Evolutionary conservation across 2,888 invertebrate species (phyloP).

Genomic region (Pelosia muscerda): DNA sequence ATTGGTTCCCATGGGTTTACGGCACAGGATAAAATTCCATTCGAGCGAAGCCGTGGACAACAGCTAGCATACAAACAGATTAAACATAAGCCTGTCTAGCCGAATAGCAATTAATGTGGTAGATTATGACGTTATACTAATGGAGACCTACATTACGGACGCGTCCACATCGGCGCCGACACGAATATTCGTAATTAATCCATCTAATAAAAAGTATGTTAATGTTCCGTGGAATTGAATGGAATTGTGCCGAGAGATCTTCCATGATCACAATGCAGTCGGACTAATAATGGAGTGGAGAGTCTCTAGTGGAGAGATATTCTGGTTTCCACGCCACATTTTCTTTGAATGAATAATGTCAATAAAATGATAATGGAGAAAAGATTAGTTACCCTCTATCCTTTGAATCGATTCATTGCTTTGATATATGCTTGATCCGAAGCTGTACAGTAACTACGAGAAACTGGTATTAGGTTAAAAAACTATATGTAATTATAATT

Average conservation of each 20-base stretch:
- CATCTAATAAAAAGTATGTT: not conserved
- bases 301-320: not conserved
- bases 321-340: not conserved
- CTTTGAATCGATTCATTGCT: too few relatives aligned
- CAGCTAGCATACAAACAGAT: not conserved
- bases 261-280: not conserved
- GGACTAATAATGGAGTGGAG: not conserved
- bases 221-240: not conserved
- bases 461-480: not conserved
- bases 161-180: not conserved
- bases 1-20: too few relatives aligned
- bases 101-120: constrained; percentile 5
- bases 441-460: too few relatives aligned
- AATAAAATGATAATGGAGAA: too few relatives aligned
- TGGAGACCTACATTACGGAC: constrained; percentile 7
- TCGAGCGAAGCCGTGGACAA: too few relatives aligned
- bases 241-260: not conserved
- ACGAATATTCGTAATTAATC: constrained; percentile 8
- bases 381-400: too few relatives aligned
- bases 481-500: not conserved
- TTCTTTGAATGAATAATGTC: too few relatives aligned
- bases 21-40: too few relatives aligned
- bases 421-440: too few relatives aligned
- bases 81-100: not conserved
- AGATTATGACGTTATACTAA: constrained; percentile 7